Evolutionary conservation across 2,888 invertebrate genomes (phyloP), one percentile per base, ranked within the genome.

Genomic region (Eulithis testata): DNA sequence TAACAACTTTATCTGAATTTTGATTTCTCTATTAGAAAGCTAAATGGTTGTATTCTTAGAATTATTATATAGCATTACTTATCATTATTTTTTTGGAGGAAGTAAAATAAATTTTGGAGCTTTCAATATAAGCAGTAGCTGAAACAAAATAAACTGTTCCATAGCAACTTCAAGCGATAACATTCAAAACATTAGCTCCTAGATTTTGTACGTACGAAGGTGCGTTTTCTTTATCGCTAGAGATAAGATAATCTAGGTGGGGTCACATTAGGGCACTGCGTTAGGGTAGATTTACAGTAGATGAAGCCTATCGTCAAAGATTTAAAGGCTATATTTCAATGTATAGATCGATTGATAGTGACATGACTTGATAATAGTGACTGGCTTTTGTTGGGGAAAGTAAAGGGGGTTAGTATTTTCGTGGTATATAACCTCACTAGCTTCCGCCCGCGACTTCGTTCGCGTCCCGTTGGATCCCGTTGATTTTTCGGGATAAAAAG

Each of bases 221-320:
- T 76, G 76, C 76, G 76, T 79, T 78, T 54, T 70, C 74, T 76
- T 81, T 83, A 84, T 83, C 83, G 76, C 69, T 60, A 57, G 60
- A 79, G 84, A 84, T 84, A 84, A 84, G 84, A 83, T 84, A 79
- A 74, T 70, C 81, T 79, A 78, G 58, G 71, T 61, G 73, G 73
- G 82, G 83, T 83, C 82, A 79, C 73, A 72, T 65, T 69, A 72
- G 78, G 78, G 73, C 77, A 78, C 54, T 44, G 27, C 60, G 65
- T 62, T 54, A 47, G 55, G 53, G 52, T 60, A 56, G 69, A 69
- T 71, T 73, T 73, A 73, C 66, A 47, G 50, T 49, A 11, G 63
- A 62, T 58, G 53, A 66, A 66, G 9, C 61, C 54, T 67, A 67
- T 67, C 50, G 49, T 58, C 65, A 65, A 68, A 62, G 58, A 60